A percentile compares a stretch with the other conserved stretches of the same genome.
Conservation (phyloP, 1,140 invertebrate species). For the Papilio polytes region DNA sequence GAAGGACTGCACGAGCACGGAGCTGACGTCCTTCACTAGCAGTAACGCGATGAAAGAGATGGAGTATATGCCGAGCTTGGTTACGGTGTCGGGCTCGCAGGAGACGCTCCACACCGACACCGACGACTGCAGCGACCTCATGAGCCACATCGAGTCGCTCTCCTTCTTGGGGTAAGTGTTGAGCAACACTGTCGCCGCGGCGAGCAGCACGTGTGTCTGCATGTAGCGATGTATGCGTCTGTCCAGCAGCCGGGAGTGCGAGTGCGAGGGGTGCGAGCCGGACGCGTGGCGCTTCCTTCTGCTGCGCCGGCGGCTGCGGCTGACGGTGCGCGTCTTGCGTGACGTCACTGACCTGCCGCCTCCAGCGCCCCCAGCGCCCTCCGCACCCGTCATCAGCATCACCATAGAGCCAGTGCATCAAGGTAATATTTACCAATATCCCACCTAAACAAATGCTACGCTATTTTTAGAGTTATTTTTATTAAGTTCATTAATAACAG, state of each 20-base stretch:
- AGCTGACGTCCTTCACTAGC: conserved; percentile 55
- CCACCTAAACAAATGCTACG: background rate
- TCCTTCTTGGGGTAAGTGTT: conserved; percentile 72
- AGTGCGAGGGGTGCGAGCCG: conserved; percentile 58
- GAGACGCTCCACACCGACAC: background rate
- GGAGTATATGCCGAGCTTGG: conserved; percentile 41
- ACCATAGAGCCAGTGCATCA: conserved; percentile 47
- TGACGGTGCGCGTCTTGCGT: conserved; percentile 54
- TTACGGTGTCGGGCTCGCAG: conserved; percentile 48
- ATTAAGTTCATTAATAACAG: background rate
- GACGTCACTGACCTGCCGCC: conserved; percentile 51
- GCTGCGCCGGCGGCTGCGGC: conserved; percentile 58
- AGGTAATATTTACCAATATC: conserved; percentile 34
- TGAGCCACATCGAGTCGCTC: conserved; percentile 61
- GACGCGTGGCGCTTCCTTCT: conserved; percentile 68
- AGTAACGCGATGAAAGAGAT: conserved; percentile 50
- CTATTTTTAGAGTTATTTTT: background rate
- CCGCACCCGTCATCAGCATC: conserved; percentile 52
- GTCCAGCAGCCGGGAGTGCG: conserved; percentile 56
- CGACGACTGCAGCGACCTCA: background rate
- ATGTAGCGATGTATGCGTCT: background rate
- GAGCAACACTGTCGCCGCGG: too few species aligned
- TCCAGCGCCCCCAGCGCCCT: conserved; percentile 52
- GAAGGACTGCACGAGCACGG: conserved; percentile 18
- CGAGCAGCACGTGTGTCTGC: too few species aligned